These are phyloP conservation scores for Thysanoteuthis rhombus DNA, from an alignment of 2,888 invertebrate genomes.

Conservation along the genomic window DNA sequence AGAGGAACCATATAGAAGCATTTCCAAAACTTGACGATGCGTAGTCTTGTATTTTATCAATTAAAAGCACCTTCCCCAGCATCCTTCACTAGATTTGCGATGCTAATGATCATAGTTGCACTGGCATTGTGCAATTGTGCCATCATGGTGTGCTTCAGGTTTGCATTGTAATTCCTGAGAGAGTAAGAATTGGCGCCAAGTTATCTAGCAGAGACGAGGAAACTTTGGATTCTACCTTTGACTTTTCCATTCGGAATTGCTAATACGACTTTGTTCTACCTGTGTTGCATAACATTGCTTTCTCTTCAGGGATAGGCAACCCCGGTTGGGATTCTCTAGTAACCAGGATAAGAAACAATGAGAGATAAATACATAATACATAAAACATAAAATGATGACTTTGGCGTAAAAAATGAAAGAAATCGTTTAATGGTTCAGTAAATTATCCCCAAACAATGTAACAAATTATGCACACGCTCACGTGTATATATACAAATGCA, in stretches of 20 bases:
- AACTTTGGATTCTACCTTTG: background rate
- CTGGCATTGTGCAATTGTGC: background rate
- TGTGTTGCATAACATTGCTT: background rate
- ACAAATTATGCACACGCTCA: background rate
- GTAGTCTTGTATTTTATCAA: no score
- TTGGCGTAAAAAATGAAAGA: no score
- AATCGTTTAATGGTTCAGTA: background rate
- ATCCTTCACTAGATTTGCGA: no score
- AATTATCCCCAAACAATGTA: background rate
- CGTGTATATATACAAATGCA: background rate
- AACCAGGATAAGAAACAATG: background rate
- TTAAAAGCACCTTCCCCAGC: no score
- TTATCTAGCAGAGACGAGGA: background rate
- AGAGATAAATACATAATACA: background rate
- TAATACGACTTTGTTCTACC: background rate
- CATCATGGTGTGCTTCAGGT: background rate
- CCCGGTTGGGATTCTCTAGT: background rate
- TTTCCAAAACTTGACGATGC: no score
- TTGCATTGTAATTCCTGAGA: background rate
- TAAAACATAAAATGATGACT: no score
- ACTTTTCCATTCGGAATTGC: background rate
- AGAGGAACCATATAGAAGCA: no score
- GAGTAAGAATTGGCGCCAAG: background rate
- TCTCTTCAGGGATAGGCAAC: background rate
- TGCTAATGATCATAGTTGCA: no score